Evolutionary conservation across 2,113 vertebrate species (phyloP).

Genomic region (Sorex fumeus): DNA sequence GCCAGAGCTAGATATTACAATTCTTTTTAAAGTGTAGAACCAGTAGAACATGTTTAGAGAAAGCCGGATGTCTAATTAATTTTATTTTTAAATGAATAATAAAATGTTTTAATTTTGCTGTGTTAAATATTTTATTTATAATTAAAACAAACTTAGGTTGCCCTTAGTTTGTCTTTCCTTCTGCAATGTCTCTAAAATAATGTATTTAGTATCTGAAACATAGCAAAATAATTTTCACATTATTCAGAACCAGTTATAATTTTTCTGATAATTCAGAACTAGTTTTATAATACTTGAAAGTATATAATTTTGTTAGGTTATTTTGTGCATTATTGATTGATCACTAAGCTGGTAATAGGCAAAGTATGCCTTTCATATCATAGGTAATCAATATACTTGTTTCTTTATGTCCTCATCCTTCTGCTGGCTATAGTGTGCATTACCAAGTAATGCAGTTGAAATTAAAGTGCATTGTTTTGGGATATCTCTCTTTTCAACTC

Average conservation of each 20-base stretch:
- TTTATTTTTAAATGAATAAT: too few relatives aligned
- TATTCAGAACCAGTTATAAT: not conserved
- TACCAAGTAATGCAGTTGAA: not conserved
- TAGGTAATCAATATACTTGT: not conserved
- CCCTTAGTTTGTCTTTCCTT: not conserved
- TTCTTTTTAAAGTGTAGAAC: too few relatives aligned
- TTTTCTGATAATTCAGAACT: not conserved
- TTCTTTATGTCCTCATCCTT: not conserved
- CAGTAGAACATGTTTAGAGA: too few relatives aligned
- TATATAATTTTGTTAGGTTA: not conserved
- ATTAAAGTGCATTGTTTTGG: not conserved
- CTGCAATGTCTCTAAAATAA: not conserved
- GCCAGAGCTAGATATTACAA: too few relatives aligned
- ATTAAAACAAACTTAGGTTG: not conserved
- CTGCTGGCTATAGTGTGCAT: not conserved
- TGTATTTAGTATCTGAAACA: not conserved
- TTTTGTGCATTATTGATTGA: slow-evolving; percentile 16
- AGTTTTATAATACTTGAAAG: not conserved
- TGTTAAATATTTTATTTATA: too few relatives aligned
- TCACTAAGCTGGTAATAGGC: not conserved
- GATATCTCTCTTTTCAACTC: not conserved
- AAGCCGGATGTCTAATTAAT: too few relatives aligned
- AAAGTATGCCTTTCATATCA: not conserved
- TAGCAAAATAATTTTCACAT: not conserved
- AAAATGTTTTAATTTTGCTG: too few relatives aligned